Percentiles rank a stretch among this genome's conserved stretches.
These are phyloP conservation scores for Caenorhabditis uteleia DNA, from an alignment of 2,888 invertebrate genomes.

Conservation along the genomic window DNA sequence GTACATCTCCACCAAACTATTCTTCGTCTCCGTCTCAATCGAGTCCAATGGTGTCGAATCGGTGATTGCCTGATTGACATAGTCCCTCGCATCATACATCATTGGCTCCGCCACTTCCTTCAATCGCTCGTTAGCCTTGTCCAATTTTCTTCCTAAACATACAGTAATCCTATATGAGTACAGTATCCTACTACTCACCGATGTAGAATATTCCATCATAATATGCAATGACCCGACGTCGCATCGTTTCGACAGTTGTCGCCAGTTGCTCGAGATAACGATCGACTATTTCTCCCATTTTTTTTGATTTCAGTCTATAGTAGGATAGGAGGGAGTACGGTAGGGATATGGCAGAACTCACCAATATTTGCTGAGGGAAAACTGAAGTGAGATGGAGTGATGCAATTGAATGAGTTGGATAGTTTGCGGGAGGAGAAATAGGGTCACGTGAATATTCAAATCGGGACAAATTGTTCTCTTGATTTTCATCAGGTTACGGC, in stretches of 20 bases:
- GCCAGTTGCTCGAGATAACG: conserved; percentile 61
- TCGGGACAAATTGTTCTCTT: too few species aligned
- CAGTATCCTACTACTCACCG: conserved; percentile 14
- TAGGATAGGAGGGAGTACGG: conserved; percentile 12
- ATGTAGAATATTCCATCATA: conserved; percentile 42
- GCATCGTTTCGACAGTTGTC: conserved; percentile 65
- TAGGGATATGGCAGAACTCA: background rate
- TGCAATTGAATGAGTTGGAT: conserved; percentile 6
- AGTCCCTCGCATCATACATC: conserved; percentile 46
- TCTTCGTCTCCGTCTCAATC: conserved; percentile 46
- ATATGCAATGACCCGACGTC: conserved; percentile 55
- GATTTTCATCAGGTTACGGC: too few species aligned
- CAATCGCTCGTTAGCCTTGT: conserved; percentile 31
- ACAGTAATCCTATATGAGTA: too few species aligned
- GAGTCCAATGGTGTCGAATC: conserved; percentile 35
- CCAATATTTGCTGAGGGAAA: conserved; percentile 1
- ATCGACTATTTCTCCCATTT: conserved; percentile 50
- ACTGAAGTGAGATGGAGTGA: conserved; percentile 8
- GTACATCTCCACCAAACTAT: conserved; percentile 57
- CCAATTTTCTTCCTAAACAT: conserved; percentile 13
- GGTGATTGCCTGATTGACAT: conserved; percentile 31
- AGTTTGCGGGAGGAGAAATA: too few species aligned
- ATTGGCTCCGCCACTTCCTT: conserved; percentile 48
- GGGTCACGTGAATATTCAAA: too few species aligned
- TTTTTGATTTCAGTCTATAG: too few species aligned